phyloP scores from a whole-genome alignment of 2,113 vertebrate genomes.

The Hydropotes inermis region DNA sequence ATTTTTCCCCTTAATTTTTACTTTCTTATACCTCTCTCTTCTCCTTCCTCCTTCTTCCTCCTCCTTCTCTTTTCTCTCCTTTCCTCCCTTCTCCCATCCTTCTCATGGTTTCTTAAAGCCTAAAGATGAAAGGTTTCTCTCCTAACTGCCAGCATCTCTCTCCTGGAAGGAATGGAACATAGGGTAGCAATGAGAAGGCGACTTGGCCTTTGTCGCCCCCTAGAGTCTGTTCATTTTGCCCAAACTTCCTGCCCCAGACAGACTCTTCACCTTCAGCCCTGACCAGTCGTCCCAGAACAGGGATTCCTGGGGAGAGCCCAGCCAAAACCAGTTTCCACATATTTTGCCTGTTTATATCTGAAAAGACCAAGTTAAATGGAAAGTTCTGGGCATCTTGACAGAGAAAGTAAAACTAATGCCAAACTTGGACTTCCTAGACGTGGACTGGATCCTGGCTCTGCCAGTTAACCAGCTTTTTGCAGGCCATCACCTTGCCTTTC shows the following conservation, averaged over 20 bases:
- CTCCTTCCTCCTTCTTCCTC: too few species aligned
- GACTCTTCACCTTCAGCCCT: neutral
- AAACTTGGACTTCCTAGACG: neutral
- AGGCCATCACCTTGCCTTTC: neutral
- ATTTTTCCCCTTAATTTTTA: neutral
- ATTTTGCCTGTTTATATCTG: neutral
- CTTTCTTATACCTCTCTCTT: neutral
- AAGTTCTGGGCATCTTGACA: constrained; percentile 30
- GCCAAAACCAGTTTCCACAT: neutral
- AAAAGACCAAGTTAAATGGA: constrained; percentile 14
- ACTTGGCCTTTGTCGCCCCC: constrained; percentile 46
- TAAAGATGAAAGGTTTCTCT: neutral
- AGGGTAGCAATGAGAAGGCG: neutral
- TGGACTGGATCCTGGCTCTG: neutral
- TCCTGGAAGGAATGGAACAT: neutral
- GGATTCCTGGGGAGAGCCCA: neutral
- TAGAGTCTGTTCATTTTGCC: constrained; percentile 48
- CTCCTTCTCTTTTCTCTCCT: too few species aligned
- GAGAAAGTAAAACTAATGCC: neutral
- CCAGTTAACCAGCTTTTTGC: neutral
- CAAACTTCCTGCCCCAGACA: constrained; percentile 26
- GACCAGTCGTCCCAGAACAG: neutral
- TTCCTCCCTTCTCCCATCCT: too few species aligned
- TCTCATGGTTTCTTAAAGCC: neutral
- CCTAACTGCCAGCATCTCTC: neutral